Evolutionary conservation across 2,797 vertebrate species (phyloP).

Genomic region (Ataeniobius toweri): DNA sequence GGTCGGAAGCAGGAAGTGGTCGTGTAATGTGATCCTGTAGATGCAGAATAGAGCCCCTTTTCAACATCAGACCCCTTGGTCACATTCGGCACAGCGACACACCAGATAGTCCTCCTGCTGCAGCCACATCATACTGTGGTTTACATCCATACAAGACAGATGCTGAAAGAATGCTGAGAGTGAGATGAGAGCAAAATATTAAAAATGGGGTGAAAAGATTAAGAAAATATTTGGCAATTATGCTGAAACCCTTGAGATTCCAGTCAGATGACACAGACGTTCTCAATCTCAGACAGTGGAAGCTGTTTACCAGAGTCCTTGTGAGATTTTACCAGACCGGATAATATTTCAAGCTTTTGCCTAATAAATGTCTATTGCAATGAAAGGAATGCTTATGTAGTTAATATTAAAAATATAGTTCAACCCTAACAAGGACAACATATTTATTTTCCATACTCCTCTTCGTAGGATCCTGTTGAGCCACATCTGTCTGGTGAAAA

Average conservation of each 20-base stretch:
- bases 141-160: slow-evolving; percentile 60
- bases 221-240: slow-evolving; percentile 19
- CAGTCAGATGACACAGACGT: background rate
- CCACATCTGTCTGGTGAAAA: slow-evolving; percentile 20
- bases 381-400: slow-evolving; percentile 30
- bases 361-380: slow-evolving; percentile 30
- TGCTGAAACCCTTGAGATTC: slow-evolving; percentile 13
- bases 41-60: slow-evolving; percentile 82
- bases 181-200: slow-evolving; percentile 35
- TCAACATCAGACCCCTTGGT: slow-evolving; percentile 78
- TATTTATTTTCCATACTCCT: slow-evolving; percentile 29
- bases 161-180: slow-evolving; percentile 14
- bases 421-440: slow-evolving; percentile 36
- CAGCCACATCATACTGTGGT: slow-evolving; percentile 75
- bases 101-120: slow-evolving; percentile 79
- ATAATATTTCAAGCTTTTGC: slow-evolving; percentile 34
- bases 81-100: slow-evolving; percentile 77
- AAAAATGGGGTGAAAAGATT: slow-evolving; percentile 10
- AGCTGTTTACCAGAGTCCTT: slow-evolving; percentile 49
- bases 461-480: slow-evolving; percentile 28
- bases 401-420: slow-evolving; percentile 26
- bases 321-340: slow-evolving; percentile 38
- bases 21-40: slow-evolving; percentile 86
- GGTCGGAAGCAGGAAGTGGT: slow-evolving; percentile 89
- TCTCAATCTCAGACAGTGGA: slow-evolving; percentile 45